A percentile compares a stretch with the other conserved stretches of the same genome.
Evolutionary conservation across 2,888 invertebrate species (phyloP).

Genomic region (Andrena camellia): DNA sequence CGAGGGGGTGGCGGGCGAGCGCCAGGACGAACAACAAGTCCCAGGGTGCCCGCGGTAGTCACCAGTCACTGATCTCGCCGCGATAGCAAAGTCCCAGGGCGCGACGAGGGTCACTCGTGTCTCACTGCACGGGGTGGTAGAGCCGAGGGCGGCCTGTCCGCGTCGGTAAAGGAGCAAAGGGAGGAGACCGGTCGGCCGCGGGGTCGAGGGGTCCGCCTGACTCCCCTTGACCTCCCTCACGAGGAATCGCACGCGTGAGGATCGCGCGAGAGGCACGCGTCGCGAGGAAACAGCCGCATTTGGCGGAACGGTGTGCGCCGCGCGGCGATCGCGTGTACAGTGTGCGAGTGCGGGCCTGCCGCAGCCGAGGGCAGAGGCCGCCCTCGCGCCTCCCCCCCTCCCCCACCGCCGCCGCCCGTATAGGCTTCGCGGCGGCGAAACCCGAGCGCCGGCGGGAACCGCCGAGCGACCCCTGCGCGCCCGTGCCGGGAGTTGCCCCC

Average conservation of each 20-base stretch:
- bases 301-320: conserved; percentile 46
- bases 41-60: background rate
- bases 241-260: conserved; percentile 58
- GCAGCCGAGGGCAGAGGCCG: conserved; percentile 53
- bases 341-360: conserved; percentile 54
- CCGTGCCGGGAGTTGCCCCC: background rate
- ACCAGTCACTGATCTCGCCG: background rate
- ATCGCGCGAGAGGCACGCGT: conserved; percentile 71
- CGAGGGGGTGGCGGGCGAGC: background rate
- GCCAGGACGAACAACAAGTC: background rate
- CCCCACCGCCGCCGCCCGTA: background rate
- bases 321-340: conserved; percentile 66
- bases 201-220: conserved; percentile 27
- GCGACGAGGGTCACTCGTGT: background rate
- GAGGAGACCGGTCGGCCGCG: conserved; percentile 16
- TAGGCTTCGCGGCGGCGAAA: background rate
- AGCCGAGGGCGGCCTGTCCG: background rate
- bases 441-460: background rate
- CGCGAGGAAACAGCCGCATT: conserved; percentile 67
- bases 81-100: background rate
- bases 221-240: conserved; percentile 63
- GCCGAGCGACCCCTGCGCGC: conserved; percentile 7
- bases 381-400: conserved; percentile 23
- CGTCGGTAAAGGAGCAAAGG: background rate
- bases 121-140: background rate